Percentiles rank a stretch among this genome's conserved stretches.
phyloP scores from a whole-genome alignment of 2,113 vertebrate species.

The Gallinago media region DNA sequence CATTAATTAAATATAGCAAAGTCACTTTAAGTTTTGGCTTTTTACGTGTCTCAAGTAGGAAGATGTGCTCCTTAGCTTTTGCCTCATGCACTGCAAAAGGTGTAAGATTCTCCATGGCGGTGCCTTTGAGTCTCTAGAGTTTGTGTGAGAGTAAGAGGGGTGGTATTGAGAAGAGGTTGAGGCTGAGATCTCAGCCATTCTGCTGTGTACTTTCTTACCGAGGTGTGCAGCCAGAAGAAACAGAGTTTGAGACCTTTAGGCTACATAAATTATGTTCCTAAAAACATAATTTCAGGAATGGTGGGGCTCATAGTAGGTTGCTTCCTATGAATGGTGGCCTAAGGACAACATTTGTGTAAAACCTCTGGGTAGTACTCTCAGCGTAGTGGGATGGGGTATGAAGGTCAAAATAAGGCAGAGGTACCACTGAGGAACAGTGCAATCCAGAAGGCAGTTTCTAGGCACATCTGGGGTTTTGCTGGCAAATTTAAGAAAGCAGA shows the following conservation, averaged over 20 bases:
- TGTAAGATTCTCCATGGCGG: not conserved
- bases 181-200: not conserved
- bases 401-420: not conserved
- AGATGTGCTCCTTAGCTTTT: not conserved
- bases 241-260: not conserved
- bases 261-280: not conserved
- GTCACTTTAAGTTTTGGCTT: not conserved
- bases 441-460: not conserved
- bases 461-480: not conserved
- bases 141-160: not conserved
- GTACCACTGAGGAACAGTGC: not conserved
- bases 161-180: not conserved
- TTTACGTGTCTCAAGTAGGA: not conserved
- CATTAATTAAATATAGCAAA: not conserved
- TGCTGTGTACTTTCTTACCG: not conserved
- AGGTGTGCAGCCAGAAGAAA: not conserved
- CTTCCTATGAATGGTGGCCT: not conserved
- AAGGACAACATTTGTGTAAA: not conserved
- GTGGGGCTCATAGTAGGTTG: rapidly evolving
- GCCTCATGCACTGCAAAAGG: not conserved
- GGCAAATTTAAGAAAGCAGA: not conserved
- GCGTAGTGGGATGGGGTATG: not conserved
- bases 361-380: not conserved
- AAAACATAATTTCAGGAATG: not conserved
- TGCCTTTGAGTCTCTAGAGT: not conserved